Evolutionary conservation across 1,140 invertebrate species (phyloP).

Genomic region (Caligus rogercresseyi): DNA sequence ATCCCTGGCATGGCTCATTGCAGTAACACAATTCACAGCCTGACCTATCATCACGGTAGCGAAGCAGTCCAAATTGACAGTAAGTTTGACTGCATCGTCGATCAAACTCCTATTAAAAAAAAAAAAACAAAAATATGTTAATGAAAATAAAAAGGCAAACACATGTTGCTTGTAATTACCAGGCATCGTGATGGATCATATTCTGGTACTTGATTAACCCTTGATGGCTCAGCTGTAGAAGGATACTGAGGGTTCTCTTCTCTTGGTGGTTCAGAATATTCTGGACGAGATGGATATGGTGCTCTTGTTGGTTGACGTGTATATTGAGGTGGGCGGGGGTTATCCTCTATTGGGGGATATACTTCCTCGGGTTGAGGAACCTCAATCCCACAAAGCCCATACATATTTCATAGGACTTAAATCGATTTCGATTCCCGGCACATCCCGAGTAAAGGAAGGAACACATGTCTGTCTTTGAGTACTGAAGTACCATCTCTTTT

Average conservation of each 20-base stretch:
- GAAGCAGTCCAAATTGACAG: slow-evolving; percentile 57
- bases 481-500: slow-evolving; percentile 37
- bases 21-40: slow-evolving; percentile 55
- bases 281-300: neutral
- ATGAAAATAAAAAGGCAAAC: neutral
- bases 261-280: neutral
- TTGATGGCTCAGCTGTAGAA: neutral
- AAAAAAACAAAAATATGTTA: neutral
- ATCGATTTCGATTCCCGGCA: slow-evolving; percentile 17
- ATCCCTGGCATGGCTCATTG: slow-evolving; percentile 47
- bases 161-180: neutral
- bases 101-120: slow-evolving; percentile 2
- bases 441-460: slow-evolving; percentile 17
- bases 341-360: neutral
- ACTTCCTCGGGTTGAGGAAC: neutral
- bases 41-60: slow-evolving; percentile 40
- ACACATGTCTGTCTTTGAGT: neutral
- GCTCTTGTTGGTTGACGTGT: neutral
- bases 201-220: neutral
- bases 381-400: slow-evolving; percentile 29
- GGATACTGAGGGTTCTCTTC: neutral
- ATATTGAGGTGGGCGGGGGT: neutral
- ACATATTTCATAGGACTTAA: slow-evolving; percentile 41
- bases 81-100: slow-evolving; percentile 28
- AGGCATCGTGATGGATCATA: neutral